A percentile compares a stretch with the other conserved stretches of the same genome.
Conservation (phyloP, 2,797 vertebrate genomes). For the Dendrocincla tyrannina region DNA sequence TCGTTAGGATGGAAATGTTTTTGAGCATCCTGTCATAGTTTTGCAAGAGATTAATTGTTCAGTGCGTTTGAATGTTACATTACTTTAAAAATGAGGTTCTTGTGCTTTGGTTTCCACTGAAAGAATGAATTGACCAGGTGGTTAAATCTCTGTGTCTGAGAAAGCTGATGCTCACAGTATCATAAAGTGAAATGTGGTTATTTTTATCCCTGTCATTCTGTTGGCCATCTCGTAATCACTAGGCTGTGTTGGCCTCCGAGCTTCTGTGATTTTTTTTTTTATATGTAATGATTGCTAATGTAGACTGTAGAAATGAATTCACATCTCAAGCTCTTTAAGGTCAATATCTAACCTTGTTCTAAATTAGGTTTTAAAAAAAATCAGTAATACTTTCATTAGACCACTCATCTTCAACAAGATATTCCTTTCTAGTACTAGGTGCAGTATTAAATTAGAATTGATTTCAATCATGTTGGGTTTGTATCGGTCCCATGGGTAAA, state of each 20-base stretch:
- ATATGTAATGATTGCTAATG: background rate
- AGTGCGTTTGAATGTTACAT: background rate
- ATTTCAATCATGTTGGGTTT: slow-evolving; percentile 3
- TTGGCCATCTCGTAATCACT: background rate
- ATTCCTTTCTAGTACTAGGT: background rate
- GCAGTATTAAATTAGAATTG: background rate
- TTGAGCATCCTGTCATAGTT: background rate
- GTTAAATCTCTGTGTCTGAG: background rate
- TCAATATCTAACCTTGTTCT: background rate
- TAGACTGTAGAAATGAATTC: background rate
- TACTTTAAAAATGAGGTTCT: background rate
- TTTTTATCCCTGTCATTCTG: background rate
- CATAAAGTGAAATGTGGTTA: background rate
- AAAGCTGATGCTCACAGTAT: background rate
- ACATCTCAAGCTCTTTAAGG: background rate
- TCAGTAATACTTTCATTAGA: background rate
- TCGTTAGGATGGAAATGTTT: background rate
- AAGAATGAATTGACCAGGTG: background rate
- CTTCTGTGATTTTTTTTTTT: background rate
- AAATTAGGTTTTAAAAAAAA: background rate
- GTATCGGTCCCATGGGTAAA: background rate
- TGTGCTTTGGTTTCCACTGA: background rate
- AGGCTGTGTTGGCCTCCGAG: background rate
- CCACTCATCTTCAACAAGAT: background rate
- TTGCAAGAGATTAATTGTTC: background rate